Evolutionary conservation across 2,888 invertebrate species (phyloP).

Genomic region (Callyntrura sp.): DNA sequence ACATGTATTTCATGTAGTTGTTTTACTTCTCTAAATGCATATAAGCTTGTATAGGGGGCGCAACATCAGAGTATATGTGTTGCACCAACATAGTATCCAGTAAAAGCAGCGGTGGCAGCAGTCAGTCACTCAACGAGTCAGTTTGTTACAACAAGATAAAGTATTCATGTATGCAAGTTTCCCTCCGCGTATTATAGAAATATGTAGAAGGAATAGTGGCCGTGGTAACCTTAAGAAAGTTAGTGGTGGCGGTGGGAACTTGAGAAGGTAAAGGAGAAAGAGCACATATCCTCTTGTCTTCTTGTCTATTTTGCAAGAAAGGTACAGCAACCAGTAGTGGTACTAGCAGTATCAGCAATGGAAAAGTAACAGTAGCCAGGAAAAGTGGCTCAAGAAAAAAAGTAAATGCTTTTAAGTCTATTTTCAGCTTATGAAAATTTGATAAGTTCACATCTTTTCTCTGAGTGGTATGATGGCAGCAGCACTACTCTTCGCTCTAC

Average conservation of each 20-base stretch:
- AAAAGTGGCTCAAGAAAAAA: slow-evolving; percentile 12
- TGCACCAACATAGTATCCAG: background rate
- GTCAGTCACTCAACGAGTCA: slow-evolving; percentile 63
- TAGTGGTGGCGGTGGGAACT: background rate
- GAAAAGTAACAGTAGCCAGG: too few relatives aligned
- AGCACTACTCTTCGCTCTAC: background rate
- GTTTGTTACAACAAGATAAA: slow-evolving; percentile 35
- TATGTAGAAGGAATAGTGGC: too few relatives aligned
- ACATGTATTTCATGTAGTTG: background rate
- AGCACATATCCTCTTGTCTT: slow-evolving; percentile 38
- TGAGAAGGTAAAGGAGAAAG: background rate
- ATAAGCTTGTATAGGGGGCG: background rate
- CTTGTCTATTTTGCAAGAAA: background rate
- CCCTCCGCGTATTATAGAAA: slow-evolving; percentile 1
- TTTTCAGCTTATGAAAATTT: slow-evolving; percentile 75
- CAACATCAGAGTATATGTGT: background rate
- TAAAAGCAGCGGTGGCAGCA: slow-evolving; percentile 5
- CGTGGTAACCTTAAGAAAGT: slow-evolving; percentile 4
- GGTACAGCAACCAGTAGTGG: slow-evolving; percentile 1
- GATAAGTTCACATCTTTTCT: slow-evolving; percentile 71
- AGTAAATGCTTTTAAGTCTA: slow-evolving; percentile 73
- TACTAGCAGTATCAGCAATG: too few relatives aligned
- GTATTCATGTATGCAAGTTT: slow-evolving; percentile 72
- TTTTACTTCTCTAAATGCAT: background rate
- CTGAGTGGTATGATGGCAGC: slow-evolving; percentile 2